Evolutionary conservation across 1,140 invertebrate genomes (phyloP).

Genomic region (Drosophila kikkawai): DNA sequence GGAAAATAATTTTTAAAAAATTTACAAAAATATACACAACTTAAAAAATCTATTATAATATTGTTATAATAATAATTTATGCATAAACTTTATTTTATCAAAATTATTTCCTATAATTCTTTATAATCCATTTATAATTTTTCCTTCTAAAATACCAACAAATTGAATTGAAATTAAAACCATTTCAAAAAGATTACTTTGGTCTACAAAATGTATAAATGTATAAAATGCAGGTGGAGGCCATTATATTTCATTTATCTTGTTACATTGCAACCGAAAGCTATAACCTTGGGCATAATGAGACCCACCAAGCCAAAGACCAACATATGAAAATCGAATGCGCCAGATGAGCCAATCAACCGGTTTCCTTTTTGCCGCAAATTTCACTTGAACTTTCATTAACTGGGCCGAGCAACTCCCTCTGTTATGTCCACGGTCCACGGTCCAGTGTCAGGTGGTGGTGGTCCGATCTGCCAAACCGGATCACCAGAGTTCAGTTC

Average conservation of each 20-base stretch:
- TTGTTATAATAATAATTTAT: background rate
- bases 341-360: slow-evolving; percentile 55
- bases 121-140: background rate
- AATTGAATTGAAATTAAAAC: background rate
- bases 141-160: background rate
- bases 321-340: slow-evolving; percentile 46
- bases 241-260: background rate
- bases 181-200: background rate
- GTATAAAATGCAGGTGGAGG: too few relatives aligned
- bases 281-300: slow-evolving; percentile 74
- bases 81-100: background rate
- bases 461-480: slow-evolving; percentile 54
- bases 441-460: slow-evolving; percentile 23
- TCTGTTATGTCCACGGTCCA: slow-evolving; percentile 29
- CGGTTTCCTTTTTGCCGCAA: slow-evolving; percentile 62
- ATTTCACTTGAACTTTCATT: slow-evolving; percentile 82
- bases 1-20: background rate
- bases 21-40: background rate
- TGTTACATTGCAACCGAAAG: background rate
- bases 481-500: slow-evolving; percentile 62
- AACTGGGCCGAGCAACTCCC: slow-evolving; percentile 60
- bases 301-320: slow-evolving; percentile 14
- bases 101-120: background rate
- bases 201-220: too few relatives aligned
- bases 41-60: too few relatives aligned